These are phyloP conservation scores for Drosophila infuscata DNA, from an alignment of 2,888 invertebrate species.

Conservation along the genomic window DNA sequence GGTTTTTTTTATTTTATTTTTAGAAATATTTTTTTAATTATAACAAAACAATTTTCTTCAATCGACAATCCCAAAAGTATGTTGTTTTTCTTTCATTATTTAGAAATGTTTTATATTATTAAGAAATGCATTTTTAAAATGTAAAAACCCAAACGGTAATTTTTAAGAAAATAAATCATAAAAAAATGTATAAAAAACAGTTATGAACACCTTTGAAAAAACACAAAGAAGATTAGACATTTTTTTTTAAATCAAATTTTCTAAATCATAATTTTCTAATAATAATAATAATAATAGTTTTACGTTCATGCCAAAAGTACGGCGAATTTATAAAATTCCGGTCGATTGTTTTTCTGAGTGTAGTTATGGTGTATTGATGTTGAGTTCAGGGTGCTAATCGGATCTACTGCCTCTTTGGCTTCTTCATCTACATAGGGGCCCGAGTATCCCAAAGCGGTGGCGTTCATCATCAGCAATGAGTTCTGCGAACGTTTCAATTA, in stretches of 20 bases:
- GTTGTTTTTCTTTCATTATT: too few relatives aligned
- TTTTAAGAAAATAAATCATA: too few relatives aligned
- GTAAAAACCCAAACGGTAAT: too few relatives aligned
- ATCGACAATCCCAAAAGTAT: too few relatives aligned
- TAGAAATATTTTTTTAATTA: background rate
- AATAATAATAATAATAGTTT: too few relatives aligned
- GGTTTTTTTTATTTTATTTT: background rate
- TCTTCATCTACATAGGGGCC: conserved; percentile 4
- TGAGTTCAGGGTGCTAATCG: background rate
- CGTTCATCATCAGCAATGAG: conserved; percentile 98
- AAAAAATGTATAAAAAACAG: too few relatives aligned
- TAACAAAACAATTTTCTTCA: background rate
- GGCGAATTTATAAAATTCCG: background rate
- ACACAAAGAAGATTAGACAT: too few relatives aligned
- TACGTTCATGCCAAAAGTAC: background rate
- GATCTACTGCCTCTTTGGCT: background rate
- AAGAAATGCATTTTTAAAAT: too few relatives aligned
- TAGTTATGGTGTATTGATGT: background rate
- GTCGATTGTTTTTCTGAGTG: background rate
- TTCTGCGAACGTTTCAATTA: conserved; percentile 99
- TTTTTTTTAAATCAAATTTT: too few relatives aligned
- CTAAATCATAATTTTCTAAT: too few relatives aligned
- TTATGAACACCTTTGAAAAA: background rate
- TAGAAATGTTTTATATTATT: background rate
- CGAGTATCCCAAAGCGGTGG: conserved; percentile 93